Evolutionary conservation across 2,113 vertebrate species (phyloP), one percentile per base, ranked within the genome.

Genomic region (Agapornis roseicollis): DNA sequence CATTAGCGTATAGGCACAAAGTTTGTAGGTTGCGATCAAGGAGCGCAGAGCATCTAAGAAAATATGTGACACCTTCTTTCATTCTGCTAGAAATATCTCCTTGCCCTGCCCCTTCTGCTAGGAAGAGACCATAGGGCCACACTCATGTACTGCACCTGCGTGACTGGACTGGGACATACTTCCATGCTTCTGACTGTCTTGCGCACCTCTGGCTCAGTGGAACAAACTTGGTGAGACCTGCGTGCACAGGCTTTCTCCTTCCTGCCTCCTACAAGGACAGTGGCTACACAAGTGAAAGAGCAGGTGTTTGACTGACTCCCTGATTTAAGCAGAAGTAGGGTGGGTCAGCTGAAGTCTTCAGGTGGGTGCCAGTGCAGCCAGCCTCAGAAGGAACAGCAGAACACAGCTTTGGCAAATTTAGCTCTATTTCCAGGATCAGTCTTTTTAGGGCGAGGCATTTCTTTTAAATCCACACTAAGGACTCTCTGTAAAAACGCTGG

Each of bases 71-170:
- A 7, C 11, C 18, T 52, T 28, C 13, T 18, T 46, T 39, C 8
- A 1, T 20, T 85, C 46, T 52, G 20, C 39, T 25, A 39, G 56
- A 22, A 66, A 24, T 63, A 22, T 2, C n/a, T 81, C 19, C n/a
- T n/a, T 52, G 25, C 44, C 39, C 70, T 35, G 22, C 35, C 31
- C 9, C n/a, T 76, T 14, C 55, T 35, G 20, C 42, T 12, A 10
- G 28, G 23, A 80, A 20, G 58, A 37, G 35, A 33, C 58, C 1
- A 0, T 17, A 41, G 29, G 31, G 28, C 41, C 35, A 25, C 29
- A 24, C 22, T 7, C 10, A 2, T 12, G 33, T 44, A 9, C 42
- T 56, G 2, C 31, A 35, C 2, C 0, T 17, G 1, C 6, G 9
- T 60, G 52, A 29, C 65, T 5, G 3, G 22, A 22, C 20, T 42